A percentile compares a stretch with the other conserved stretches of the same genome.
These are phyloP conservation scores for Phalanger gymnotis DNA, from an alignment of 2,797 vertebrate genomes.

Conservation along the genomic window DNA sequence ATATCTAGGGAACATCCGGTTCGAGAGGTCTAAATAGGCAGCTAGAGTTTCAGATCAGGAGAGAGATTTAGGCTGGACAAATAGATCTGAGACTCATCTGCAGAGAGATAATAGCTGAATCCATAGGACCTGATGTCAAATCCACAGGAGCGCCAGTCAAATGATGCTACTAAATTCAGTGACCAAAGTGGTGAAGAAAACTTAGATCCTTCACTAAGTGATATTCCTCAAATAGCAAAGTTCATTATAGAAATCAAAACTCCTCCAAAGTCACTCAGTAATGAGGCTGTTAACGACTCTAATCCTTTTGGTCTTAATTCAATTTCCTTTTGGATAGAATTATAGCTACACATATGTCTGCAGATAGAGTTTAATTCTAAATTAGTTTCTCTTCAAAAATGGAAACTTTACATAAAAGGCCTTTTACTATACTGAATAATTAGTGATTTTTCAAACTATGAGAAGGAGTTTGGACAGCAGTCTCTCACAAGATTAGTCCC, in stretches of 20 bases:
- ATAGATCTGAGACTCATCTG: not conserved
- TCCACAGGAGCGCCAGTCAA: not conserved
- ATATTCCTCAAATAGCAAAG: not conserved
- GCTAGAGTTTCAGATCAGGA: not conserved
- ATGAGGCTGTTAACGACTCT: constrained; percentile 45
- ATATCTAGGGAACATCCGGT: not conserved
- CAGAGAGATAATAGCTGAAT: not conserved
- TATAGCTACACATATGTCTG: constrained; percentile 32
- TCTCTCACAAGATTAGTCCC: constrained; percentile 45
- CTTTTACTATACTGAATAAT: constrained; percentile 62
- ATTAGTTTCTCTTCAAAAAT: constrained; percentile 75
- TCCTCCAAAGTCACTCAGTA: constrained; percentile 34
- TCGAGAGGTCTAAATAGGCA: not conserved
- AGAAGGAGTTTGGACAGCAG: not conserved
- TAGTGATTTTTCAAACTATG: not conserved
- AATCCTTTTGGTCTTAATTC: constrained; percentile 46
- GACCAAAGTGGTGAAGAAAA: constrained; percentile 53
- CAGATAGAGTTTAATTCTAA: constrained; percentile 73
- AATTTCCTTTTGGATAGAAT: constrained; percentile 69
- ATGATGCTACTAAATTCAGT: constrained; percentile 16
- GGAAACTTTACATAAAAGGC: constrained; percentile 68
- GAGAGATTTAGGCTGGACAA: not conserved
- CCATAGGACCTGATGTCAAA: not conserved
- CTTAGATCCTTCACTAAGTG: constrained; percentile 44
- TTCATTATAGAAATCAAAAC: constrained; percentile 54